Percentiles rank a stretch among this genome's conserved stretches.
These are phyloP conservation scores for Lasioglossum villosulum DNA, from an alignment of 2,888 invertebrate species.

Conservation along the genomic window DNA sequence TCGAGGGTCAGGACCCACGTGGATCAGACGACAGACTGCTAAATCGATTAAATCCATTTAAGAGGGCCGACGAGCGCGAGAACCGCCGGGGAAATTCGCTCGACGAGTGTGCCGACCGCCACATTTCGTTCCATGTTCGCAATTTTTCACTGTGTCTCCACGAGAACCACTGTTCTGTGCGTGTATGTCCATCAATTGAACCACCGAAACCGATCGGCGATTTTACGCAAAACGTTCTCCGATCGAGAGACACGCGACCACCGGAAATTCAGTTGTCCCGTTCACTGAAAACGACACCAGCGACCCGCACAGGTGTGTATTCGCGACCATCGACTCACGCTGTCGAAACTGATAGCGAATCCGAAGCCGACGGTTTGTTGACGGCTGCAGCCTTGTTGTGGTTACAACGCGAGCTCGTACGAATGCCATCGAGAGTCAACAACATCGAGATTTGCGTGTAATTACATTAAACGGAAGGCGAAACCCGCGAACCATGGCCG, in stretches of 20 bases:
- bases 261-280: not conserved
- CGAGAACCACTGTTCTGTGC: not conserved
- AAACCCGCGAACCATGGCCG: constrained; percentile 21
- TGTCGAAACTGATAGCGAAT: not conserved
- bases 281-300: not conserved
- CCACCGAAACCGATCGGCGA: not conserved
- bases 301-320: not conserved
- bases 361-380: constrained; percentile 35
- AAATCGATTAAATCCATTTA: constrained; percentile 68
- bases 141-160: not conserved
- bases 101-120: constrained; percentile 7
- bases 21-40: constrained; percentile 46
- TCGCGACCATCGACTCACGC: not conserved
- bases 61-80: constrained; percentile 40
- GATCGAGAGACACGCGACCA: not conserved
- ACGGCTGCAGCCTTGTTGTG: constrained; percentile 45
- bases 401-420: constrained; percentile 37
- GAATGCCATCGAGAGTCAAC: constrained; percentile 39
- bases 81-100: constrained; percentile 39
- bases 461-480: constrained; percentile 37
- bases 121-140: not conserved
- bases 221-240: not conserved
- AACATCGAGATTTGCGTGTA: constrained; percentile 38
- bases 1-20: constrained; percentile 51
- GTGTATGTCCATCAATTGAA: not conserved